Evolutionary conservation across 2,888 invertebrate species (phyloP).

Genomic region (Litoditis marina): DNA sequence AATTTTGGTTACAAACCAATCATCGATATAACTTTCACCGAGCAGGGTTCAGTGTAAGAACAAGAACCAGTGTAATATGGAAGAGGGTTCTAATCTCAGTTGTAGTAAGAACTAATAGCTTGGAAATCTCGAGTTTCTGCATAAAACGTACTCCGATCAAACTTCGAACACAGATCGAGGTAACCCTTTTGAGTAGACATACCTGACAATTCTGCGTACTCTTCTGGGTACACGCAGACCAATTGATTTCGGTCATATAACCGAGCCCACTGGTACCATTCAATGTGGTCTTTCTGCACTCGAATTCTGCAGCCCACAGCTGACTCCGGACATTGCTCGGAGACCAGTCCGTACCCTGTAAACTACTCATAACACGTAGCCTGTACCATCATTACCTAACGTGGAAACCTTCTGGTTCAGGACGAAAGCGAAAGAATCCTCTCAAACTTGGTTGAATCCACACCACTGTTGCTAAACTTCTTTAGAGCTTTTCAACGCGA

Average conservation of each 20-base stretch:
- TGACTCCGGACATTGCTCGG: constrained; percentile 36
- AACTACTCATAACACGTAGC: not conserved
- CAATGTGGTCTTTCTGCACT: constrained; percentile 37
- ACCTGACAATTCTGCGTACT: constrained; percentile 36
- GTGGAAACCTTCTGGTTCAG: too few species aligned
- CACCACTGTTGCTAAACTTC: too few species aligned
- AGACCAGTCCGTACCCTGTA: constrained; percentile 40
- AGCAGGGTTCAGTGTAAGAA: too few species aligned
- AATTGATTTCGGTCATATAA: constrained; percentile 43
- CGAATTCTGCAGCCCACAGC: constrained; percentile 39
- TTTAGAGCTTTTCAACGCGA: too few species aligned
- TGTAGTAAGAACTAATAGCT: too few species aligned
- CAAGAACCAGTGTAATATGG: too few species aligned
- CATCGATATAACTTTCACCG: too few species aligned
- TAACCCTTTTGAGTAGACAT: not conserved
- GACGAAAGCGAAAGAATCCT: too few species aligned
- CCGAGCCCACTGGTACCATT: constrained; percentile 41
- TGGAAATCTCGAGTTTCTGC: not conserved
- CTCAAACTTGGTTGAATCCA: too few species aligned
- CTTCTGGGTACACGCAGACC: constrained; percentile 42
- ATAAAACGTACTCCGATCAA: too few species aligned
- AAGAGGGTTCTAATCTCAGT: too few species aligned
- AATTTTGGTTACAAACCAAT: too few species aligned
- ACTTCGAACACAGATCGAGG: not conserved
- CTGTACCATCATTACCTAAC: not conserved